Evolutionary conservation across 2,113 vertebrate species (phyloP), one percentile per base, ranked within the genome.

Genomic region (Protobothrops flavoviridis): DNA sequence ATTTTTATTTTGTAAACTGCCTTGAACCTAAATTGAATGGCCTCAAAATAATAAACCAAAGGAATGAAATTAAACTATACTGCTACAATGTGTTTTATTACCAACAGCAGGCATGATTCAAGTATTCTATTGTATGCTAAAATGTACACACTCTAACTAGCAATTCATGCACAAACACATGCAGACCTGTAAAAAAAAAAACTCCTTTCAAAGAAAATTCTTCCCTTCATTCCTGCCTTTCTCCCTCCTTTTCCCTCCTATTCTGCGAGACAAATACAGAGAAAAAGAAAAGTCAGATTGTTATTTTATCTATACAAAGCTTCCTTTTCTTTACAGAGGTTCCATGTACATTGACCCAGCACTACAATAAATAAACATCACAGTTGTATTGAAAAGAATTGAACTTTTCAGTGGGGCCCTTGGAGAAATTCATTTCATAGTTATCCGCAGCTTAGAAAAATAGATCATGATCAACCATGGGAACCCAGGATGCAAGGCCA

Each of bases 281-380:
- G 7, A 95, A 95, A 96, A 96, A 45, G 45, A 45, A 81, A 86
- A 92, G 94, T 94, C 95, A 95, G 96, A 95, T 88, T 96, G 91
- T 92, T 96, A 95, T 95, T 95, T 96, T 94, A 89, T 95, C 96
- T 96, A 50, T 90, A 52, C 50, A 93, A 94, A 94, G 23, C 64
- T 0, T 0, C 24, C 45, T 85, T 50, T 43, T 74, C 93, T 94
- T 96, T 94, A 91, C 91, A 95, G 95, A 90, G 87, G 91, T 94
- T 74, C 81, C 43, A 43, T 0, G 9, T 86, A 93, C 93, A 64
- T 91, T 92, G 93, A 92, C 92, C 88, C 15, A 90, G 87, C 45
- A 91, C 57, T 87, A 93, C 92, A 93, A 94, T 95, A 96, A 97
- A 97, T 96, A 97, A 97, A 96, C 95, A 97, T 85, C 2, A 0